A percentile compares a stretch with the other conserved stretches of the same genome.
Conservation (phyloP, 2,888 invertebrate genomes). For the Macrosoma leucophasiata region DNA sequence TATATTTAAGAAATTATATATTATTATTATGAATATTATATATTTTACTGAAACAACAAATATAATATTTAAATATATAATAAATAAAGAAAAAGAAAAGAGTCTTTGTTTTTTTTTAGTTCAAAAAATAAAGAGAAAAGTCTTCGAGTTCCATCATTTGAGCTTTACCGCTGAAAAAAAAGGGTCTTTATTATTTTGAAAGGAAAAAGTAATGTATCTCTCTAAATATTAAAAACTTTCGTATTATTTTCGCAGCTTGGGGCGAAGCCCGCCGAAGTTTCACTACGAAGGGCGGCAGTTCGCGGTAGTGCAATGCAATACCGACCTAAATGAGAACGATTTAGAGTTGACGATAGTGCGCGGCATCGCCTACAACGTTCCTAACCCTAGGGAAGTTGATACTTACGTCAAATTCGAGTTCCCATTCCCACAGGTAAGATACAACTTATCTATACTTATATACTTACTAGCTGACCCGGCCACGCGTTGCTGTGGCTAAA, state of each 20-base stretch:
- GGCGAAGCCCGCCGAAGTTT: constrained; percentile 85
- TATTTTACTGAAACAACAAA: no score
- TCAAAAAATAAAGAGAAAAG: background rate
- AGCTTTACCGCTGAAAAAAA: no score
- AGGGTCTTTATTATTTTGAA: no score
- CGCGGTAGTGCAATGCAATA: constrained; percentile 93
- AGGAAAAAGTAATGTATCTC: no score
- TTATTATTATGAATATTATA: no score
- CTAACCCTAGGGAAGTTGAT: constrained; percentile 90
- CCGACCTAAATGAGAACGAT: constrained; percentile 94
- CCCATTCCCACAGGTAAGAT: constrained; percentile 87
- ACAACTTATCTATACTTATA: constrained; percentile 1
- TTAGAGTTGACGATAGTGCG: constrained; percentile 89
- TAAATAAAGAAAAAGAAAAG: no score
- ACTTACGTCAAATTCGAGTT: constrained; percentile 96
- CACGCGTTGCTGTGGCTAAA: no score
- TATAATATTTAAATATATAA: no score
- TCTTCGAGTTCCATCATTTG: no score
- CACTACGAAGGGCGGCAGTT: constrained; percentile 95
- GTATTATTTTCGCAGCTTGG: constrained; percentile 45
- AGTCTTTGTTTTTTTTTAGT: constrained; percentile 1
- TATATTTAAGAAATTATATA: no score
- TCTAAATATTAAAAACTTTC: no score
- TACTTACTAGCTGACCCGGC: no score
- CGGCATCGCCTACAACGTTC: constrained; percentile 90